These are phyloP conservation scores for Orientallactaga bullata DNA, from an alignment of 2,113 vertebrate species.

Conservation along the genomic window DNA sequence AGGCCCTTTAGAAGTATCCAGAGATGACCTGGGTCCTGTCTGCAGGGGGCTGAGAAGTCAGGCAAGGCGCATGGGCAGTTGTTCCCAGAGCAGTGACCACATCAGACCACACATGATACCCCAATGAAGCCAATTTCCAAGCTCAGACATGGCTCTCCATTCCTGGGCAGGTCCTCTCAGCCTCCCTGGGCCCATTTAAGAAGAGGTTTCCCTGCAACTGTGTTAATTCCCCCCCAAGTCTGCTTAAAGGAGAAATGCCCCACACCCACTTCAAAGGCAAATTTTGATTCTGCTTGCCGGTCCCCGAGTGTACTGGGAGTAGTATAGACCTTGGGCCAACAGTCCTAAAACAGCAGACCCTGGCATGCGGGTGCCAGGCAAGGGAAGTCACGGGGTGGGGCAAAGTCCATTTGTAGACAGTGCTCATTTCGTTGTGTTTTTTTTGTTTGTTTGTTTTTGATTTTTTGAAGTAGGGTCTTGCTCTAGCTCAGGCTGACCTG, in stretches of 20 bases:
- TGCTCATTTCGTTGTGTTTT: neutral
- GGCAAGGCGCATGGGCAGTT: neutral
- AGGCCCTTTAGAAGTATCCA: neutral
- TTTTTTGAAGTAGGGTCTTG: no score
- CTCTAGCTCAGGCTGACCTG: no score
- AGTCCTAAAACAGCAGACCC: neutral
- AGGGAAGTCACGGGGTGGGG: neutral
- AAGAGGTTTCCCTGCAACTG: neutral
- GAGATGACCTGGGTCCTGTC: neutral
- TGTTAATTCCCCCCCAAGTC: neutral
- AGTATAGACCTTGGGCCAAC: neutral
- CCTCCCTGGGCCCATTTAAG: neutral
- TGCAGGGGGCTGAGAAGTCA: neutral
- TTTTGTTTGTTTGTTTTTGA: no score
- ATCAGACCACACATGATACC: neutral
- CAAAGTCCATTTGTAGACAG: slow-evolving; percentile 35
- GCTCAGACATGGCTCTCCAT: neutral
- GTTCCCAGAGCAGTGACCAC: neutral
- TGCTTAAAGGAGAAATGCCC: neutral
- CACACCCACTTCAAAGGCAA: neutral
- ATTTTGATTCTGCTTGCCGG: neutral
- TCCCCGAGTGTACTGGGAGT: no score
- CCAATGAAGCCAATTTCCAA: neutral
- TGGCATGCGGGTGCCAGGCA: neutral
- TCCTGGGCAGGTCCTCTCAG: neutral